Evolutionary conservation across 2,113 vertebrate genomes (phyloP), one percentile per base, ranked within the genome.

Genomic region (Pedetes capensis): DNA sequence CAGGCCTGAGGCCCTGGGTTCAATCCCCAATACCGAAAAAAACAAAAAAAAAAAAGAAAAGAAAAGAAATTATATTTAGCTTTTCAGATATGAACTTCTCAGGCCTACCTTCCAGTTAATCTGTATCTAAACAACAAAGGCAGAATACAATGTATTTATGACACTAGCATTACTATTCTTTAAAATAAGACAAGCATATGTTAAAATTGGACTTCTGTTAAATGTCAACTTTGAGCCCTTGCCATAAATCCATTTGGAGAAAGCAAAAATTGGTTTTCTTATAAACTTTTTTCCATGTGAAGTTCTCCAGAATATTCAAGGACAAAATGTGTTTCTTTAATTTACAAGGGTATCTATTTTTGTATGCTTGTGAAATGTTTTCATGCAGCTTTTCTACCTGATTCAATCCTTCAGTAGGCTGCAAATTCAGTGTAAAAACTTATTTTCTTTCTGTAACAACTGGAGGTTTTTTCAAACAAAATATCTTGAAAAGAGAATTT

Each of bases 261-360:
- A 97, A 6, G 27, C 49, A 95, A 96, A 97, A 93, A 87, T 39
- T 89, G 49, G 2, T 91, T 91, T 96, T 92, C 80, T 76, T 96
- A 14, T 90, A 89, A 85, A 92, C 84, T 93, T 96, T 94, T 97
- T 96, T 97, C 76, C 66, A 88, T 29, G 89, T 91, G 89, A 89
- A 94, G 34, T 87, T 18, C 44, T 94, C 34, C 16, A 68, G 37
- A 81, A 90, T 79, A 94, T 94, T 87, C 92, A 96, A 97, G 94
- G 87, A 92, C 80, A 95, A 81, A 94, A 34, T 72, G 7, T 44
- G 8, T 68, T n/a, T 95, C 42, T 96, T 83, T 80, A 91, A 96
- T 74, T 95, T 93, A 87, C 96, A 96, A 95, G 61, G 32, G 37
- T 69, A 87, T 51, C 84, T 95, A 92, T 85, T 96, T 96, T 94